A percentile compares a stretch with the other conserved stretches of the same genome.
phyloP scores from a whole-genome alignment of 1,140 invertebrate genomes.

The Tetramorium simillimum region DNA sequence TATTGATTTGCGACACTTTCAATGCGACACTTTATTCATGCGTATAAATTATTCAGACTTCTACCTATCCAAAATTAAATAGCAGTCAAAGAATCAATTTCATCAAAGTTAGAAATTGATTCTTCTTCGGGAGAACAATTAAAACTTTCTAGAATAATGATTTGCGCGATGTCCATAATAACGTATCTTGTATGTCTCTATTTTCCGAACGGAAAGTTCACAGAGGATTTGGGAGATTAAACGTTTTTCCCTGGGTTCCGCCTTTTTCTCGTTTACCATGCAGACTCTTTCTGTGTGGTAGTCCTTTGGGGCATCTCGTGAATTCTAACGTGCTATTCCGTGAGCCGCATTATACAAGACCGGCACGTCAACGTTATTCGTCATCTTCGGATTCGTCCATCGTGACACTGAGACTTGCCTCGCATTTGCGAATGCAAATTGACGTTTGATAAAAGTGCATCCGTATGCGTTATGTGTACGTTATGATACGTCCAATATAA shows the following conservation, averaged over 20 bases:
- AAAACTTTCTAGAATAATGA: too few species aligned
- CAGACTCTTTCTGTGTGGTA: not conserved
- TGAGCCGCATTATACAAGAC: slow-evolving; percentile 35
- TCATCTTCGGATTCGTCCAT: slow-evolving; percentile 36
- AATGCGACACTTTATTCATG: not conserved
- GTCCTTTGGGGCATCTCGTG: slow-evolving; percentile 24
- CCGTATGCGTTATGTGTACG: not conserved
- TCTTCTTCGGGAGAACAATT: not conserved
- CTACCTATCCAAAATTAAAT: not conserved
- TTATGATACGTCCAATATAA: not conserved
- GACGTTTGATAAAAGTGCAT: slow-evolving; percentile 45
- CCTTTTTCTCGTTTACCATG: slow-evolving; percentile 9
- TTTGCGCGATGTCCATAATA: slow-evolving; percentile 24
- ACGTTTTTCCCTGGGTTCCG: slow-evolving; percentile 24
- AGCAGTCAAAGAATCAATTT: not conserved
- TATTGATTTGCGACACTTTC: not conserved
- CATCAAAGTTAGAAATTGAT: not conserved
- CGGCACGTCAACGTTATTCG: slow-evolving; percentile 46
- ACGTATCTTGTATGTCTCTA: slow-evolving; percentile 29
- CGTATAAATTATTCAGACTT: not conserved
- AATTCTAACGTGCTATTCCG: slow-evolving; percentile 42
- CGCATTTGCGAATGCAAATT: slow-evolving; percentile 18
- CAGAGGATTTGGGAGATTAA: slow-evolving; percentile 41
- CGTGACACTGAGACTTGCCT: not conserved
- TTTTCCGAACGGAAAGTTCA: not conserved